A percentile compares a stretch with the other conserved stretches of the same genome.
Conservation (phyloP, 2,113 vertebrate genomes). For the Vombatus ursinus region DNA sequence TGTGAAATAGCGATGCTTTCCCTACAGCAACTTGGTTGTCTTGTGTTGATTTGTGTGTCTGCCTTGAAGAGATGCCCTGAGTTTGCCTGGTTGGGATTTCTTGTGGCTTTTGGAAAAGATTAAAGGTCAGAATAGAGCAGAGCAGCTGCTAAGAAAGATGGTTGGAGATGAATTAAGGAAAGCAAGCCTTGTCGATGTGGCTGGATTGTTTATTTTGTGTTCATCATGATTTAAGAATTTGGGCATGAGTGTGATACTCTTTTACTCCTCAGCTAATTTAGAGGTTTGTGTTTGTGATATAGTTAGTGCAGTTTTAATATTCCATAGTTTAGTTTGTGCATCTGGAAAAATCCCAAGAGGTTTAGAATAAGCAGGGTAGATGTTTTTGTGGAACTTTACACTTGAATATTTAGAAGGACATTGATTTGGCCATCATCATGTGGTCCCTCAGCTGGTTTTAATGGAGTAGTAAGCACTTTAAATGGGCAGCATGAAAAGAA, state of each 20-base stretch:
- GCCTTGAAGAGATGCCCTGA: slow-evolving; percentile 50
- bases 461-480: not conserved
- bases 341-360: slow-evolving; percentile 11
- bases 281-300: not conserved
- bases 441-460: slow-evolving; percentile 25
- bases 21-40: slow-evolving; percentile 46
- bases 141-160: slow-evolving; percentile 63
- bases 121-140: slow-evolving; percentile 59
- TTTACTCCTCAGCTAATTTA: not conserved
- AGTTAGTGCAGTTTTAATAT: not conserved
- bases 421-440: not conserved
- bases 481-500: not conserved
- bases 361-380: not conserved
- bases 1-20: slow-evolving; percentile 14
- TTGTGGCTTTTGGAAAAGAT: slow-evolving; percentile 66
- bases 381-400: not conserved
- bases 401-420: slow-evolving; percentile 34
- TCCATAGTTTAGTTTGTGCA: not conserved
- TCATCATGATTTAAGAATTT: not conserved
- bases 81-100: slow-evolving; percentile 51
- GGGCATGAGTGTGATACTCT: not conserved
- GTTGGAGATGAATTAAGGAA: slow-evolving; percentile 48
- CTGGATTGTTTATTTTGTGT: not conserved
- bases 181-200: not conserved
- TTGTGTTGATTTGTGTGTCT: slow-evolving; percentile 68